phyloP scores from a whole-genome alignment of 2,797 vertebrate genomes.

The Chrysocyon brachyurus region DNA sequence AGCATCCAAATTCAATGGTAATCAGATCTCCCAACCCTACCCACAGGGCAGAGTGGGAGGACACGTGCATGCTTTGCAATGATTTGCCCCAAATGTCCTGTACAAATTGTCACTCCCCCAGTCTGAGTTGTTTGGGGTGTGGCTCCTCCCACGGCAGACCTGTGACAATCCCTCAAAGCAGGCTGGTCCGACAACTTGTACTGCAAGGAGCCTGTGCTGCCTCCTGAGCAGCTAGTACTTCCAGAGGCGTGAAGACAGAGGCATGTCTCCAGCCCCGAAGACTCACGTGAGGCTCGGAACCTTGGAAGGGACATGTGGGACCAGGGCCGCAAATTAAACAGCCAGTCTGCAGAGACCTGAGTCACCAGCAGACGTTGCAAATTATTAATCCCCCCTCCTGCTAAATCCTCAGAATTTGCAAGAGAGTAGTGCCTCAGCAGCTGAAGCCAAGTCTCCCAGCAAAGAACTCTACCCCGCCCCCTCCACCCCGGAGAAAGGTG shows the following conservation, averaged over 20 bases:
- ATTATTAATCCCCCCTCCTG: not conserved
- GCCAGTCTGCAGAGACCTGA: not conserved
- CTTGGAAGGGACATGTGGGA: not conserved
- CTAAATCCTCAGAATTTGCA: not conserved
- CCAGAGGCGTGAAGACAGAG: not conserved
- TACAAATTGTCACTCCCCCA: not conserved
- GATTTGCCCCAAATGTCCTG: not conserved
- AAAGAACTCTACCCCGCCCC: not conserved
- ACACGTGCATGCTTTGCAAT: not conserved
- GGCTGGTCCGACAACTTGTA: not conserved
- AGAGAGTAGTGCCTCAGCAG: not conserved
- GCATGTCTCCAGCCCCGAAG: not conserved
- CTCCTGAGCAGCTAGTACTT: not conserved
- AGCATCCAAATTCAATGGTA: not conserved
- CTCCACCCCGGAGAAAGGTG: not conserved
- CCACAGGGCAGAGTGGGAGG: not conserved
- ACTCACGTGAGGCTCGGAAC: not conserved
- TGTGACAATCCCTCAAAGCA: not conserved
- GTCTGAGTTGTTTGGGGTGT: constrained; percentile 29
- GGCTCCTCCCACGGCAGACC: not conserved
- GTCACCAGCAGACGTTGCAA: not conserved
- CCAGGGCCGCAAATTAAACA: constrained; percentile 31
- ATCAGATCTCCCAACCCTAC: not conserved
- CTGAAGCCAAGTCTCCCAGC: not conserved
- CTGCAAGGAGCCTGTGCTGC: not conserved